phyloP scores from a whole-genome alignment of 2,797 vertebrate species.

The Hypotaenidia philippensis region DNA sequence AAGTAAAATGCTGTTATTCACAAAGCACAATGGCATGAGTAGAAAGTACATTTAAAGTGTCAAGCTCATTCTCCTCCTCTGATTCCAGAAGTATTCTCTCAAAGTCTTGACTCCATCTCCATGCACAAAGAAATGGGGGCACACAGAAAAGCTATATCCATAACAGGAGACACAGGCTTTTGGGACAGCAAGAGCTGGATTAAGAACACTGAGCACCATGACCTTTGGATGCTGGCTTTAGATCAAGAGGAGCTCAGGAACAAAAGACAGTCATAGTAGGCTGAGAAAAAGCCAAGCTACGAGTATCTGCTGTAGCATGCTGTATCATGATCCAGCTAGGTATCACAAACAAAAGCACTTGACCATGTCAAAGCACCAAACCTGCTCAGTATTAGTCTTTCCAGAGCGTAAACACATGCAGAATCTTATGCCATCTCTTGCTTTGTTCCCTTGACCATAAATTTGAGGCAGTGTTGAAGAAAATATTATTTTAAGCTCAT shows the following conservation, averaged over 20 bases:
- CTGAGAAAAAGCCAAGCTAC: neutral
- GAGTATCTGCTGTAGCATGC: neutral
- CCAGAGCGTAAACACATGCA: neutral
- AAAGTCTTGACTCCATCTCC: neutral
- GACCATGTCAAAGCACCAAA: neutral
- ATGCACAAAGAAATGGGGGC: neutral
- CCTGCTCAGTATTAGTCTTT: neutral
- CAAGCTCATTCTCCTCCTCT: neutral
- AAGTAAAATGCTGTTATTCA: constrained; percentile 2
- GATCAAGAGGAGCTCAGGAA: neutral
- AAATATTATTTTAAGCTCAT: neutral
- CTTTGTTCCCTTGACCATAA: neutral
- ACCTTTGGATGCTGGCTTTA: neutral
- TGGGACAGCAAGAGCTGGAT: neutral
- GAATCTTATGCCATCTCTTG: neutral
- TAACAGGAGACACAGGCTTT: neutral
- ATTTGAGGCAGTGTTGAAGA: neutral
- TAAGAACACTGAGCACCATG: neutral
- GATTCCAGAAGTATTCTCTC: neutral
- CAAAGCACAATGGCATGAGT: neutral
- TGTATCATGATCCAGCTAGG: neutral
- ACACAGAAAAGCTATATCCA: neutral
- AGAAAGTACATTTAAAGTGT: neutral
- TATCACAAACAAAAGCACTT: neutral
- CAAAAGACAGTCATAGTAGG: neutral